These are phyloP conservation scores for Riparia riparia DNA, from an alignment of 2,113 vertebrate species.

Conservation along the genomic window DNA sequence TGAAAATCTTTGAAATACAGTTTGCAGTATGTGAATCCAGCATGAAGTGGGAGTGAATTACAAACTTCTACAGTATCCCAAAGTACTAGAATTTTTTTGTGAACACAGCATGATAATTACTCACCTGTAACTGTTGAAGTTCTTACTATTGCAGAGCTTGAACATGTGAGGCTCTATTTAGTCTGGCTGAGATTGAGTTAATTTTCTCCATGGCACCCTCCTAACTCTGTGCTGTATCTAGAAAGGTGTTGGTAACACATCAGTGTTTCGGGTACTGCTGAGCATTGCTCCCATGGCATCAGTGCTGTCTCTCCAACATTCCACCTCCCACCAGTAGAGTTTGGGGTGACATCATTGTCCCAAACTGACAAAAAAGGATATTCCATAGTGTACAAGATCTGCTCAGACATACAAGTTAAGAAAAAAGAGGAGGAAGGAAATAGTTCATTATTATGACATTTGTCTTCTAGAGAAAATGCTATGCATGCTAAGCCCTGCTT, in stretches of 20 bases:
- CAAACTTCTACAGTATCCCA: background rate
- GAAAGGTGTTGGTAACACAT: background rate
- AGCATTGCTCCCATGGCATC: background rate
- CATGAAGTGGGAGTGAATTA: background rate
- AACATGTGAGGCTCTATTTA: background rate
- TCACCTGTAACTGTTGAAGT: background rate
- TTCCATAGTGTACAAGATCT: fast-evolving
- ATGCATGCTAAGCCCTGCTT: background rate
- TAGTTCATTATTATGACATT: background rate
- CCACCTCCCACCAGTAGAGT: background rate
- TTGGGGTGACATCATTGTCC: fast-evolving
- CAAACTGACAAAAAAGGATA: background rate
- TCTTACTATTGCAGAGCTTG: background rate
- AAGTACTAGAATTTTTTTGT: background rate
- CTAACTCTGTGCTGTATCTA: background rate
- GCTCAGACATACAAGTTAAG: background rate
- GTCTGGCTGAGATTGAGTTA: background rate
- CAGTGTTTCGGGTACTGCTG: background rate
- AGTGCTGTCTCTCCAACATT: background rate
- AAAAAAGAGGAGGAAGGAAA: background rate
- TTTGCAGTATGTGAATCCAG: background rate
- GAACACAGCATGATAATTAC: background rate
- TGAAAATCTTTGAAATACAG: conserved; percentile 14
- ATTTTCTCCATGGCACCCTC: background rate
- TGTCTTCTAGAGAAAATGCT: background rate